Evolutionary conservation across 2,797 vertebrate species (phyloP).

Genomic region (Macrochelys suwanniensis): DNA sequence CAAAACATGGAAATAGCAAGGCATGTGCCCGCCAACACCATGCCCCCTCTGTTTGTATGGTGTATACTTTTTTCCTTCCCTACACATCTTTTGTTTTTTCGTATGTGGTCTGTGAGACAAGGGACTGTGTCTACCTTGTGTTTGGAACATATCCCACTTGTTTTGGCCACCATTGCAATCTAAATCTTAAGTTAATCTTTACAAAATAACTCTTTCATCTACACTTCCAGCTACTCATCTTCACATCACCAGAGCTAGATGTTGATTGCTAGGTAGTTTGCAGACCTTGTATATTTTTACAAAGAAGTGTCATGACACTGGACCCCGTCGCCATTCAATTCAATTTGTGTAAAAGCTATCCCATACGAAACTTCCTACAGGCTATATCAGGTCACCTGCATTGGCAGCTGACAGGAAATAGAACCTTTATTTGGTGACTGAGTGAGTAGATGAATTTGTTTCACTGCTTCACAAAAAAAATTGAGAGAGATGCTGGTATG

Average conservation of each 20-base stretch:
- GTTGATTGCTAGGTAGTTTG: background rate
- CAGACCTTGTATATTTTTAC: background rate
- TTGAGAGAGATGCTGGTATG: background rate
- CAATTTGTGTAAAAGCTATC: background rate
- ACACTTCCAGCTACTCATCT: background rate
- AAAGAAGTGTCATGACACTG: background rate
- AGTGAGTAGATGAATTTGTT: rapidly evolving
- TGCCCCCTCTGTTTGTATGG: background rate
- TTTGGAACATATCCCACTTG: background rate
- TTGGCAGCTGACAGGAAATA: background rate
- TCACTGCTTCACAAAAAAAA: background rate
- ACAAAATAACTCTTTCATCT: background rate
- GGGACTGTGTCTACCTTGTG: background rate
- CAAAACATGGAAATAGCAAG: background rate
- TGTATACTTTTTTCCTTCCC: background rate
- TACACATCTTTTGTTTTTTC: background rate
- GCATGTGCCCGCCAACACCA: background rate
- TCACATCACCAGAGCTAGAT: background rate
- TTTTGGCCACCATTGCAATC: background rate
- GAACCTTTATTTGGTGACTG: background rate
- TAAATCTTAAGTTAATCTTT: background rate
- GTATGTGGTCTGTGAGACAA: background rate
- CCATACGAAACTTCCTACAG: rapidly evolving
- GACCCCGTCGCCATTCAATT: background rate
- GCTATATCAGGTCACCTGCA: background rate